Conservation (phyloP, 2,888 invertebrate species). For the Microplitis manilae region DNA sequence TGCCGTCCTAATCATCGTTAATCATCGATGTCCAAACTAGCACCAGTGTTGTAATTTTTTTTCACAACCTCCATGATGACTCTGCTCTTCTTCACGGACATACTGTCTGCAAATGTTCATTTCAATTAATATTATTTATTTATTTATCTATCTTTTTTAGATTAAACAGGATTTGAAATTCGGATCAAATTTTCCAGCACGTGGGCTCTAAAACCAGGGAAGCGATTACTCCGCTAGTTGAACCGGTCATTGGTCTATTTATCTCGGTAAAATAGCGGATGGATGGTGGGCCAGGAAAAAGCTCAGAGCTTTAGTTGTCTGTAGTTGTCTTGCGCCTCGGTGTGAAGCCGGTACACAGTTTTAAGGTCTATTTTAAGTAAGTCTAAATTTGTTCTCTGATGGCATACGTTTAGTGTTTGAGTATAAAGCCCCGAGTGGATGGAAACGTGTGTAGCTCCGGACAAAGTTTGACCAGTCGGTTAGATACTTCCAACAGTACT, state of each 20-base stretch:
- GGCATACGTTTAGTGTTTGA: slow-evolving; percentile 56
- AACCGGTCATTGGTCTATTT: slow-evolving; percentile 28
- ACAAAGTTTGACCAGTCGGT: slow-evolving; percentile 59
- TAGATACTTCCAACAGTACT: slow-evolving; percentile 52
- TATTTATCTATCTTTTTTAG: neutral
- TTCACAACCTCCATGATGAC: neutral
- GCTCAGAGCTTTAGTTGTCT: neutral
- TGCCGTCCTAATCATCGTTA: slow-evolving; percentile 9
- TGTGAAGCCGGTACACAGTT: slow-evolving; percentile 30
- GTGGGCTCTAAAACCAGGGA: slow-evolving; percentile 9
- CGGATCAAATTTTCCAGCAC: slow-evolving; percentile 25
- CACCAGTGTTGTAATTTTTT: neutral
- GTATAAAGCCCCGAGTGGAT: slow-evolving; percentile 5
- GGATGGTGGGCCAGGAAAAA: neutral
- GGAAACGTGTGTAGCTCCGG: slow-evolving; percentile 24
- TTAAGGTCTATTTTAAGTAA: slow-evolving; percentile 67
- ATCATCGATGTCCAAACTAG: neutral
- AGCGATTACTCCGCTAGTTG: slow-evolving; percentile 1
- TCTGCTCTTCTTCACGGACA: neutral
- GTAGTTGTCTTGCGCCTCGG: neutral
- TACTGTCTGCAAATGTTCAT: too few relatives aligned
- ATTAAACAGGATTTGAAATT: neutral
- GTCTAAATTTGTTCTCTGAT: slow-evolving; percentile 69
- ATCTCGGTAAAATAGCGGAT: neutral
- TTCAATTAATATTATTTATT: too few relatives aligned